A percentile compares a stretch with the other conserved stretches of the same genome.
phyloP scores from a whole-genome alignment of 2,797 vertebrate genomes.

The Sus cebifrons region DNA sequence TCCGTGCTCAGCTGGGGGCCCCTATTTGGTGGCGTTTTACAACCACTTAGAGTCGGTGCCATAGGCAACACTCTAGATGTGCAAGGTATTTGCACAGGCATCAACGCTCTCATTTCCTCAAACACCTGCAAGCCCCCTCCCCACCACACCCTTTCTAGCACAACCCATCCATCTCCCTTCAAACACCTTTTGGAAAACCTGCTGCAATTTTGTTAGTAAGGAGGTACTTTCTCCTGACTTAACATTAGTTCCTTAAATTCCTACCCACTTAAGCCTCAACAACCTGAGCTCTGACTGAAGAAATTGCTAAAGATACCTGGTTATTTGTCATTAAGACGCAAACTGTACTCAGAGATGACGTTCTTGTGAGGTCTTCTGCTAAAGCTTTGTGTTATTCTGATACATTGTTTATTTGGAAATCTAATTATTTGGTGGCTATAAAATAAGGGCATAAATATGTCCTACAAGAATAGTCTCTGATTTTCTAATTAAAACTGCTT shows the following conservation, averaged over 20 bases:
- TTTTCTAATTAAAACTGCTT: slow-evolving; percentile 18
- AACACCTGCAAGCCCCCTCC: too few relatives aligned
- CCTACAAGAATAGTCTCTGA: slow-evolving; percentile 14
- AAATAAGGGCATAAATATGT: not conserved
- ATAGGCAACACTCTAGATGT: not conserved
- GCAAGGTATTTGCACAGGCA: not conserved
- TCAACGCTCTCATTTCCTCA: not conserved
- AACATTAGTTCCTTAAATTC: not conserved
- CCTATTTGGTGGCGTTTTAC: not conserved
- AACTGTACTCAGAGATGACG: not conserved
- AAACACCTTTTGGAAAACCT: not conserved
- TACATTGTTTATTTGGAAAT: slow-evolving; percentile 42
- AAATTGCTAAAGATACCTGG: not conserved
- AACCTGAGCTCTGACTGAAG: not conserved
- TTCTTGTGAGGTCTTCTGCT: not conserved
- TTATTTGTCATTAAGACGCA: not conserved
- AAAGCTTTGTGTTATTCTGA: not conserved
- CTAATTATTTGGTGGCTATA: not conserved
- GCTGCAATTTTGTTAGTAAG: not conserved
- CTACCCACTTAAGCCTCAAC: not conserved
- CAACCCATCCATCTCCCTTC: not conserved
- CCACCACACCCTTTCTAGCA: not conserved
- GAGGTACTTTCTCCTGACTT: not conserved
- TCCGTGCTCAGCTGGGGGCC: not conserved
- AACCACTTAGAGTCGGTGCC: not conserved